A percentile compares a stretch with the other conserved stretches of the same genome.
Evolutionary conservation across 2,797 vertebrate genomes (phyloP).

Genomic region (Falco cherrug): DNA sequence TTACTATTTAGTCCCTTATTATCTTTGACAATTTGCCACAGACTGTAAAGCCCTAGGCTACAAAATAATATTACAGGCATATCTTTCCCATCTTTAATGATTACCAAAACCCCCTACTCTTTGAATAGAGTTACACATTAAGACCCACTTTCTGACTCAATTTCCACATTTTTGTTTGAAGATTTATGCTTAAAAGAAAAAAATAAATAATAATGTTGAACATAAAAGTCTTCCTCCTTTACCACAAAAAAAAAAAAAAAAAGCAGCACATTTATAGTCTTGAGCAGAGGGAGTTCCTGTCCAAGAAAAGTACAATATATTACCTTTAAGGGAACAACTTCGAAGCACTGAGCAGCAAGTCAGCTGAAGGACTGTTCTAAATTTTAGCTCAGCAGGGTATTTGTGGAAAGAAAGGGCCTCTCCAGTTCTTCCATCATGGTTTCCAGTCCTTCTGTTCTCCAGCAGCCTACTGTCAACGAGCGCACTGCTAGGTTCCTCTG

Average conservation of each 20-base stretch:
- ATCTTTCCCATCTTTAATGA: neutral
- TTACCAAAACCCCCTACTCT: neutral
- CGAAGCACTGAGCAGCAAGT: neutral
- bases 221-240: neutral
- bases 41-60: neutral
- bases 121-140: neutral
- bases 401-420: neutral
- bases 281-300: neutral
- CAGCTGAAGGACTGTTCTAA: neutral
- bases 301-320: neutral
- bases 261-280: neutral
- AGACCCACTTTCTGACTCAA: neutral
- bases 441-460: neutral
- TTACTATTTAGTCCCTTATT: neutral
- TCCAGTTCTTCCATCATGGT: fast-evolving
- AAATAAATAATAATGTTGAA: neutral
- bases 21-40: neutral
- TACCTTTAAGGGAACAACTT: neutral
- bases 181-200: neutral
- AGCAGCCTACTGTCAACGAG: neutral
- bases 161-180: neutral
- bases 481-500: neutral
- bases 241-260: neutral
- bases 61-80: neutral
- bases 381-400: neutral